A percentile compares a stretch with the other conserved stretches of the same genome.
These are phyloP conservation scores for Ischnus inquisitorius DNA, from an alignment of 2,888 invertebrate genomes.

Conservation along the genomic window DNA sequence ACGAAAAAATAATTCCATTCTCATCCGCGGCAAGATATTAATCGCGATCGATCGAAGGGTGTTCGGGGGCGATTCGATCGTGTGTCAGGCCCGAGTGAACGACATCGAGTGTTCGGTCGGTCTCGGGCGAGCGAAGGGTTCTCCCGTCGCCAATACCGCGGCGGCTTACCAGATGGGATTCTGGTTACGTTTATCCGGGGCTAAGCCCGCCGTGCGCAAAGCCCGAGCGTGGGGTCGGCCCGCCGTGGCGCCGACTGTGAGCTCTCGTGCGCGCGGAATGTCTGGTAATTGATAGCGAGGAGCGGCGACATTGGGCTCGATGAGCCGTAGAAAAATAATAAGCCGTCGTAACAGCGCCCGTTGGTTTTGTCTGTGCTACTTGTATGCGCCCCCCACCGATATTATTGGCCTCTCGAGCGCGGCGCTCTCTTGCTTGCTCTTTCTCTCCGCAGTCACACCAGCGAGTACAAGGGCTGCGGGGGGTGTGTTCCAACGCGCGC, in stretches of 20 bases:
- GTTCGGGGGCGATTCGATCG: conserved; percentile 38
- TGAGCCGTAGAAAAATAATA: conserved; percentile 85
- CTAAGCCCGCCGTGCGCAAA: conserved; percentile 75
- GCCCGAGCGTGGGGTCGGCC: conserved; percentile 54
- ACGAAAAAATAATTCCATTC: no score
- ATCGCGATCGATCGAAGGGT: conserved; percentile 50
- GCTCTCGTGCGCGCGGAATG: conserved; percentile 76
- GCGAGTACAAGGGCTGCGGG: conserved; percentile 42
- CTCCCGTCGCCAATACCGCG: conserved; percentile 59
- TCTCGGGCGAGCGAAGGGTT: conserved; percentile 43
- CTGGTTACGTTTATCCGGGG: conserved; percentile 82
- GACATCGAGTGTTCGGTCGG: conserved; percentile 31
- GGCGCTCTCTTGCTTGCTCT: conserved; percentile 64
- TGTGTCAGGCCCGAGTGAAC: conserved; percentile 27
- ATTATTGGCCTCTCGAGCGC: conserved; percentile 81
- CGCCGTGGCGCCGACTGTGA: conserved; percentile 67
- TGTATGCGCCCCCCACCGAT: conserved; percentile 69
- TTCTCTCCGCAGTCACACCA: conserved; percentile 52
- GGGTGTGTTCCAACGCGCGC: conserved; percentile 25
- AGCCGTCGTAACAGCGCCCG: conserved; percentile 79
- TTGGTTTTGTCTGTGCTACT: conserved; percentile 32
- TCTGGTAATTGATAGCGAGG: conserved; percentile 84
- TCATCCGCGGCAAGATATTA: conserved; percentile 50
- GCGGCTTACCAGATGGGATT: conserved; percentile 83
- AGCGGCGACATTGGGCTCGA: conserved; percentile 82